Percentiles rank a stretch among this genome's conserved stretches.
phyloP scores from a whole-genome alignment of 1,140 invertebrate genomes.

The Halictus rubicundus region DNA sequence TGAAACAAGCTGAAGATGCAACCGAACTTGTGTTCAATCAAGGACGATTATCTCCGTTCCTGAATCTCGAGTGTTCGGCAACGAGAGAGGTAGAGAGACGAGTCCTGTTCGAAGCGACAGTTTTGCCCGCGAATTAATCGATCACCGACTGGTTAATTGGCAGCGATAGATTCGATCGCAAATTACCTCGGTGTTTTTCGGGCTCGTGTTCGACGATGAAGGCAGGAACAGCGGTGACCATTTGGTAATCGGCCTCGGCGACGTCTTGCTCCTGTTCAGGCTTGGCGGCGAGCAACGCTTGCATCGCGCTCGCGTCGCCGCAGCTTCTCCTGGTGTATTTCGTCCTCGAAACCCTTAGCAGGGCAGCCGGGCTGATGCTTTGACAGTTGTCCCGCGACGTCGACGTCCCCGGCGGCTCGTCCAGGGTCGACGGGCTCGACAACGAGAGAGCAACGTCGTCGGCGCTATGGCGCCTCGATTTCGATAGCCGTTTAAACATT shows the following conservation, averaged over 20 bases:
- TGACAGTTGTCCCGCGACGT: slow-evolving; percentile 62
- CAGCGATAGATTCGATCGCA: slow-evolving; percentile 4
- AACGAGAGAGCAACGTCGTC: slow-evolving; percentile 70
- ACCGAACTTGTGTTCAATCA: background rate
- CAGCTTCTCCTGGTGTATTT: slow-evolving; percentile 76
- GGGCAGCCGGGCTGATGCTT: slow-evolving; percentile 60
- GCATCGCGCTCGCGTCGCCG: slow-evolving; percentile 71
- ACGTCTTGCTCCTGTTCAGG: slow-evolving; percentile 67
- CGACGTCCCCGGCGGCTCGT: slow-evolving; percentile 66
- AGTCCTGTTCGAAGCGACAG: background rate
- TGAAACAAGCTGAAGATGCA: too few species aligned
- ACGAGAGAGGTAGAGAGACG: background rate
- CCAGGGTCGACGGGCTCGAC: slow-evolving; percentile 60
- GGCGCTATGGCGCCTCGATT: slow-evolving; percentile 76
- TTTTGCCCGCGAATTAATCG: slow-evolving; percentile 2
- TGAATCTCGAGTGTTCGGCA: background rate
- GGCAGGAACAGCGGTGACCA: slow-evolving; percentile 81
- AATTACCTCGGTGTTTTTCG: slow-evolving; percentile 74
- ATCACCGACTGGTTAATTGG: slow-evolving; percentile 9
- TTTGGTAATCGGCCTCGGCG: slow-evolving; percentile 78
- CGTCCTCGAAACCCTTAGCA: slow-evolving; percentile 69
- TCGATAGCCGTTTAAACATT: slow-evolving; percentile 78
- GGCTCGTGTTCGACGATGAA: slow-evolving; percentile 81
- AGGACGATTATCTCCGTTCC: background rate
- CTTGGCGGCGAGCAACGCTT: slow-evolving; percentile 63